phyloP scores from a whole-genome alignment of 1,140 invertebrate species.

The Colletes gigas region DNA sequence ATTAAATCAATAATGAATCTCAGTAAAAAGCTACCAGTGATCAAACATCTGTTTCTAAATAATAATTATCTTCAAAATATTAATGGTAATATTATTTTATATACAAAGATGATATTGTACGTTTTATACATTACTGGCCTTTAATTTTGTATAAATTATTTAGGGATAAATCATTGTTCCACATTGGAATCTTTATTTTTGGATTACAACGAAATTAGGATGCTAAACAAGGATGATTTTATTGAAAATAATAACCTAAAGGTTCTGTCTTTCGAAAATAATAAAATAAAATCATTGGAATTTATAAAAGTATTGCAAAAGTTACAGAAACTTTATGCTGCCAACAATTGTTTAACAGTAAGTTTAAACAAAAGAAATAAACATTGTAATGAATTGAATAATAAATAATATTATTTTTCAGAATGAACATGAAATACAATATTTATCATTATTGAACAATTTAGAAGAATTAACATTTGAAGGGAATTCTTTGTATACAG shows the following conservation, averaged over 20 bases:
- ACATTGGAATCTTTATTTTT: slow-evolving; percentile 53
- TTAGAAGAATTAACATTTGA: slow-evolving; percentile 61
- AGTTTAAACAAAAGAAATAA: slow-evolving; percentile 5
- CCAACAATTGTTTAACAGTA: slow-evolving; percentile 58
- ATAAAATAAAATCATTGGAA: slow-evolving; percentile 52
- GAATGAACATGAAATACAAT: slow-evolving; percentile 50
- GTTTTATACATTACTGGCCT: background rate
- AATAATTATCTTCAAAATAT: slow-evolving; percentile 51
- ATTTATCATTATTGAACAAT: slow-evolving; percentile 46
- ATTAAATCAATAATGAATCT: slow-evolving; percentile 52
- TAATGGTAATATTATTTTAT: slow-evolving; percentile 48
- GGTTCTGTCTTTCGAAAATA: slow-evolving; percentile 60
- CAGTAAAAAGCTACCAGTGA: slow-evolving; percentile 32
- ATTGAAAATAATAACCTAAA: slow-evolving; percentile 37
- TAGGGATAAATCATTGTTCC: slow-evolving; percentile 48
- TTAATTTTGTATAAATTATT: slow-evolving; percentile 1
- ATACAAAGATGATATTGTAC: background rate
- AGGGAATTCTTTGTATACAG: slow-evolving; percentile 57
- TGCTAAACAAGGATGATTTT: slow-evolving; percentile 47
- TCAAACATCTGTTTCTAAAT: slow-evolving; percentile 63
- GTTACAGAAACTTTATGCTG: slow-evolving; percentile 55
- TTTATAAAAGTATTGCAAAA: slow-evolving; percentile 53
- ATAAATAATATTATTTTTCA: slow-evolving; percentile 24
- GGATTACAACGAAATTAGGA: slow-evolving; percentile 60
- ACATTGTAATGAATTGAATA: background rate